Percentiles rank a stretch among this genome's conserved stretches.
Conservation (phyloP, 2,888 invertebrate species). For the Ochropleura leucogaster region DNA sequence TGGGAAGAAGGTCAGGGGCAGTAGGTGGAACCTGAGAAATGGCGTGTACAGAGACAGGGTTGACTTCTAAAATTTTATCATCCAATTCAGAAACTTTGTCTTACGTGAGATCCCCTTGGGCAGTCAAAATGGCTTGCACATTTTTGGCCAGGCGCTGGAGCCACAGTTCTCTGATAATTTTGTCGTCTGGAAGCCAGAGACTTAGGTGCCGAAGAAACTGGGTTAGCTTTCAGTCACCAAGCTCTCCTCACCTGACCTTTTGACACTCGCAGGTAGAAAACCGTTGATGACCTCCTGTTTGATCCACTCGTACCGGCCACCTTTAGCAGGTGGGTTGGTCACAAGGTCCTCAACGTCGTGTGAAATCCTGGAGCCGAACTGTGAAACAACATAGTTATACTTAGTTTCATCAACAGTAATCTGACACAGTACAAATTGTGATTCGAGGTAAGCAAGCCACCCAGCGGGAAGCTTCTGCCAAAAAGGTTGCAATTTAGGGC, state of each 20-base stretch:
- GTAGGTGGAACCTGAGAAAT: background rate
- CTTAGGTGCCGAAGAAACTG: slow-evolving; percentile 10
- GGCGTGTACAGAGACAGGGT: background rate
- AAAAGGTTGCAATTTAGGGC: background rate
- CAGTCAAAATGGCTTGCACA: background rate
- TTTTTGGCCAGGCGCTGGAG: background rate
- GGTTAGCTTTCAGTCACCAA: background rate
- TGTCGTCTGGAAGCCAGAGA: background rate
- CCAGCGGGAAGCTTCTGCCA: background rate
- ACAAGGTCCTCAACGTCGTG: background rate
- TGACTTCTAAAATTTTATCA: background rate
- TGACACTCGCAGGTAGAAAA: slow-evolving; percentile 2
- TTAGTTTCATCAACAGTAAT: background rate
- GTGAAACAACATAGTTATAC: background rate
- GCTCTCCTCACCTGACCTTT: background rate
- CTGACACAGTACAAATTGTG: background rate
- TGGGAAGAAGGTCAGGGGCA: slow-evolving; percentile 2
- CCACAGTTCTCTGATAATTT: background rate
- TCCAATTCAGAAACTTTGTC: background rate
- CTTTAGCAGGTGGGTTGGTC: background rate
- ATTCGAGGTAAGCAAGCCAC: background rate
- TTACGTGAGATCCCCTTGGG: slow-evolving; percentile 2
- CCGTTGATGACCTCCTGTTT: background rate
- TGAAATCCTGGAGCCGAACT: background rate
- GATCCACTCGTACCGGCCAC: background rate